Percentiles rank a stretch among this genome's conserved stretches.
Evolutionary conservation across 2,113 vertebrate genomes (phyloP).

Genomic region (Notiomystis cincta): DNA sequence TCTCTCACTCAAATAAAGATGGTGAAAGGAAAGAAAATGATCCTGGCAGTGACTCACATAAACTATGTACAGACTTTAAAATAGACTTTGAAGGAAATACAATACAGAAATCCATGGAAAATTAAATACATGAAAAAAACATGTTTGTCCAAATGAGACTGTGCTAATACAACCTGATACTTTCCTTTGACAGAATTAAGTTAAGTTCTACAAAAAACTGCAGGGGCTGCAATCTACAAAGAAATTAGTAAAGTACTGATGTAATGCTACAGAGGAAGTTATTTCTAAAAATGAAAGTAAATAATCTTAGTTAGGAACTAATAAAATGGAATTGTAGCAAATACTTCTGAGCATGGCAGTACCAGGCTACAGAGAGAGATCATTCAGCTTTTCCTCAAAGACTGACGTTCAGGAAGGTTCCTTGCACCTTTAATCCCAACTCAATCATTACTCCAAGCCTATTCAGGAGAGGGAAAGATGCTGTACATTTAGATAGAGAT

Average conservation of each 20-base stretch:
- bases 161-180: not conserved
- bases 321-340: not conserved
- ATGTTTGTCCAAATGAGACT: not conserved
- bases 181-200: not conserved
- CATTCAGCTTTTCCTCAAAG: not conserved
- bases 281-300: not conserved
- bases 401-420: not conserved
- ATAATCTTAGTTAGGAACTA: not conserved
- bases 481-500: not conserved
- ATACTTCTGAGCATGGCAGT: not conserved
- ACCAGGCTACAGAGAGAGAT: not conserved
- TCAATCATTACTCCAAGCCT: not conserved
- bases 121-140: not conserved
- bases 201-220: not conserved
- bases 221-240: not conserved
- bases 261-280: not conserved
- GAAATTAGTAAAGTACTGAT: not conserved
- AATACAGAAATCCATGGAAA: not conserved
- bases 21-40: not conserved
- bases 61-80: not conserved
- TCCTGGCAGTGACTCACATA: not conserved
- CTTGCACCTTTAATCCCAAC: not conserved
- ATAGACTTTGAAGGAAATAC: not conserved
- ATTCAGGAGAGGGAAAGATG: not conserved
- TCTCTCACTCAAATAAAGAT: not conserved